Evolutionary conservation across 30 jellyfish, hydroid and myxozoan species (phyloP).

Genomic region (Aurelia coerulea): DNA sequence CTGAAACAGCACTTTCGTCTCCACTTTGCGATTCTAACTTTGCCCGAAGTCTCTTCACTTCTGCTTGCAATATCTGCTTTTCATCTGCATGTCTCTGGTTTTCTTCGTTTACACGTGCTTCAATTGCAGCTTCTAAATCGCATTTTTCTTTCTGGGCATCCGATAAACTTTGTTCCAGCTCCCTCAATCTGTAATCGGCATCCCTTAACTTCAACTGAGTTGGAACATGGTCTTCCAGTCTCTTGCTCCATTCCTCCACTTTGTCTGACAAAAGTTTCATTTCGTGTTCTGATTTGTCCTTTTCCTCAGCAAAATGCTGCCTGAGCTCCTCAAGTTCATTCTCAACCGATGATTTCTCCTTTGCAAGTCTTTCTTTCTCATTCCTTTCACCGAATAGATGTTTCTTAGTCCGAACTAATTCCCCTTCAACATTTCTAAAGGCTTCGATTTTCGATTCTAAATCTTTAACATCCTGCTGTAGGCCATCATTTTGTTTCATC

Average conservation of each 20-base stretch:
- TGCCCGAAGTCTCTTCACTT: neutral
- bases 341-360: conserved; percentile 20
- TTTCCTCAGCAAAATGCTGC: neutral
- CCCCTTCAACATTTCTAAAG: conserved; percentile 15
- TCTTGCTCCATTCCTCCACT: neutral
- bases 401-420: conserved; percentile 8
- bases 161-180: conserved; percentile 26
- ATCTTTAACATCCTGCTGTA: conserved; percentile 14
- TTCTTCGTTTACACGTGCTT: conserved; percentile 5
- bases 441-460: neutral
- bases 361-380: neutral
- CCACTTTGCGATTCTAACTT: conserved; percentile 13
- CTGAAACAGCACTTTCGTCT: conserved; percentile 3
- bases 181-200: conserved; percentile 9
- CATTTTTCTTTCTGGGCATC: conserved; percentile 23
- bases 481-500: neutral
- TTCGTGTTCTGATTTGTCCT: conserved; percentile 7
- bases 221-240: conserved; percentile 13
- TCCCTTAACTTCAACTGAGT: conserved; percentile 21
- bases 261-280: conserved; percentile 32
- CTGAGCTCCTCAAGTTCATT: conserved; percentile 20
- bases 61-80: conserved; percentile 17
- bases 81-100: conserved; percentile 7
- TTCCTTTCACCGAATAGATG: conserved; percentile 4
- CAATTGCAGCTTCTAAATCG: neutral